These are phyloP conservation scores for Leptinotarsa peninsularis DNA, from an alignment of 2,888 invertebrate species.

Conservation along the genomic window DNA sequence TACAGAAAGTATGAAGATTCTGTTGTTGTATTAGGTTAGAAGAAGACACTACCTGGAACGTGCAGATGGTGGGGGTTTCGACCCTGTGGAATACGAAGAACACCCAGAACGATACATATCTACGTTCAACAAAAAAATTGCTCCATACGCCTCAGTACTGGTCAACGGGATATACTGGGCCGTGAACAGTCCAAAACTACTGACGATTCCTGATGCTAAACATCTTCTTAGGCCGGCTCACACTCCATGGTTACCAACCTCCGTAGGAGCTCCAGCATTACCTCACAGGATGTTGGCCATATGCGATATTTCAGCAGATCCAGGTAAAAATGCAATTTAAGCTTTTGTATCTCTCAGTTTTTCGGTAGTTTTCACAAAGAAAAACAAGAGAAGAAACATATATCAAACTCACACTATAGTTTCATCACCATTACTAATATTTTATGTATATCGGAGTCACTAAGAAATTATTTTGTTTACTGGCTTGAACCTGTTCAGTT, in stretches of 20 bases:
- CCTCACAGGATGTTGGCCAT: slow-evolving; percentile 94
- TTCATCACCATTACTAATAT: too few relatives aligned
- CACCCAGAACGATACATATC: slow-evolving; percentile 95
- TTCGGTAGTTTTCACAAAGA: too few relatives aligned
- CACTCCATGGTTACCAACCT: slow-evolving; percentile 93
- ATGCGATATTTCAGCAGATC: slow-evolving; percentile 99
- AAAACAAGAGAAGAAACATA: too few relatives aligned
- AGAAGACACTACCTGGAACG: slow-evolving; percentile 93
- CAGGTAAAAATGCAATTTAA: slow-evolving; percentile 67
- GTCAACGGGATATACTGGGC: slow-evolving; percentile 99
- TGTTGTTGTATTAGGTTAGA: slow-evolving; percentile 64
- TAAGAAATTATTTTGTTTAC: too few relatives aligned
- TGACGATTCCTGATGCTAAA: slow-evolving; percentile 99
- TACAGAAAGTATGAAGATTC: background rate
- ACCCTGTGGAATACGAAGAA: slow-evolving; percentile 87
- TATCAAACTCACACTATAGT: too few relatives aligned
- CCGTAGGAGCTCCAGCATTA: slow-evolving; percentile 86
- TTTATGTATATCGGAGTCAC: too few relatives aligned
- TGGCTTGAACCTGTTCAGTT: too few relatives aligned
- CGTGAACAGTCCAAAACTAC: slow-evolving; percentile 92
- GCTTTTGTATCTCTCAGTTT: too few relatives aligned
- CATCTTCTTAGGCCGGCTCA: slow-evolving; percentile 87
- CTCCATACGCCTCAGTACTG: slow-evolving; percentile 96
- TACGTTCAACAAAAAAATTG: slow-evolving; percentile 95
- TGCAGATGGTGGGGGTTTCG: slow-evolving; percentile 92